phyloP scores from a whole-genome alignment of 1,140 invertebrate species.

The Aphidius ervi region DNA sequence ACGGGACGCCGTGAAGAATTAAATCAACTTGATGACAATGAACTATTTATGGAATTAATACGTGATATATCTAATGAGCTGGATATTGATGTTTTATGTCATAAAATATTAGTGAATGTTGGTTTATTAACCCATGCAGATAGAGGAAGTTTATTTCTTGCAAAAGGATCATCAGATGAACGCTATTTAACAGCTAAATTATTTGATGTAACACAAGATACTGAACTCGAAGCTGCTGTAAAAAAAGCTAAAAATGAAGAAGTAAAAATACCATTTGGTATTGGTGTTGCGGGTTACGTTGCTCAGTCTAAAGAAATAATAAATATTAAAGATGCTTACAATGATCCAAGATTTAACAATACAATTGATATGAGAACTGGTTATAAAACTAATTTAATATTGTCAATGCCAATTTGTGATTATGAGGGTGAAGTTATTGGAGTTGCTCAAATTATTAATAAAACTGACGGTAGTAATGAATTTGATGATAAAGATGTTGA shows the following conservation, averaged over 20 bases:
- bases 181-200: slow-evolving; percentile 84
- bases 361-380: slow-evolving; percentile 88
- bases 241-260: slow-evolving; percentile 69
- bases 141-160: slow-evolving; percentile 81
- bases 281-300: slow-evolving; percentile 85
- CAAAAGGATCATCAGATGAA: slow-evolving; percentile 69
- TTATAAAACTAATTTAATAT: slow-evolving; percentile 85
- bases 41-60: slow-evolving; percentile 90
- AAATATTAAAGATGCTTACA: slow-evolving; percentile 87
- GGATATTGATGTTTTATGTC: slow-evolving; percentile 88
- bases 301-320: slow-evolving; percentile 83
- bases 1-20: slow-evolving; percentile 56
- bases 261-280: slow-evolving; percentile 82
- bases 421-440: slow-evolving; percentile 94
- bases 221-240: slow-evolving; percentile 75
- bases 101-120: slow-evolving; percentile 91
- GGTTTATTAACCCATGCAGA: slow-evolving; percentile 82
- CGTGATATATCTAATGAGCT: slow-evolving; percentile 89
- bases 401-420: slow-evolving; percentile 94
- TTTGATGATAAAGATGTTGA: slow-evolving; percentile 89
- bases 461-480: slow-evolving; percentile 79
- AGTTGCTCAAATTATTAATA: slow-evolving; percentile 96
- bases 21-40: slow-evolving; percentile 69
- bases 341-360: slow-evolving; percentile 82
- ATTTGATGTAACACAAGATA: slow-evolving; percentile 88